Percentiles rank a stretch among this genome's conserved stretches.
These are phyloP conservation scores for Clusia tigrina DNA, from an alignment of 2,888 invertebrate genomes.

Conservation along the genomic window DNA sequence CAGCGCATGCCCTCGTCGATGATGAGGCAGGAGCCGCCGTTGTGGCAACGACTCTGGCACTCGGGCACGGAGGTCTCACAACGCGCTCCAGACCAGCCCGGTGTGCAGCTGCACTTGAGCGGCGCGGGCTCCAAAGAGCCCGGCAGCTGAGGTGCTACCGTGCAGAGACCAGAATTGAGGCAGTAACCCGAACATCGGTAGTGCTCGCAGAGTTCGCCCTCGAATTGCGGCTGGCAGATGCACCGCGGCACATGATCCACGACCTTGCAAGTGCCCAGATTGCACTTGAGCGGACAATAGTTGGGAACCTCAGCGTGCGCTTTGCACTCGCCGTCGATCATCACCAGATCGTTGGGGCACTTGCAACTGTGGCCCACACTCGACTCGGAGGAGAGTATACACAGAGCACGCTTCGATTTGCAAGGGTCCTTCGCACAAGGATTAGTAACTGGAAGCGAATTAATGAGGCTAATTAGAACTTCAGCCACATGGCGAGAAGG, in stretches of 20 bases:
- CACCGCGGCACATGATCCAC: conserved; percentile 69
- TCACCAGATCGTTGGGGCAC: conserved; percentile 68
- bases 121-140: conserved; percentile 56
- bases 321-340: conserved; percentile 57
- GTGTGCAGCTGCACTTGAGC: conserved; percentile 69
- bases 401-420: conserved; percentile 70
- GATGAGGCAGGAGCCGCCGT: conserved; percentile 70
- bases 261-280: conserved; percentile 70
- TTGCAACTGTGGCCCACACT: conserved; percentile 65
- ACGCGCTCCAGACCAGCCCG: conserved; percentile 72
- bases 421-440: conserved; percentile 71
- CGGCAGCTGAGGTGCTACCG: conserved; percentile 60
- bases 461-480: background rate
- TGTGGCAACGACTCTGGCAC: conserved; percentile 69
- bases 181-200: conserved; percentile 76
- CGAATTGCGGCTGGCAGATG: conserved; percentile 71
- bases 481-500: background rate
- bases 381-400: conserved; percentile 66
- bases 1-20: conserved; percentile 64
- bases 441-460: conserved; percentile 63
- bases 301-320: conserved; percentile 56
- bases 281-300: conserved; percentile 68
- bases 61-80: conserved; percentile 71
- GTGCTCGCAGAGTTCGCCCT: conserved; percentile 73
- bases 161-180: conserved; percentile 70